These are phyloP conservation scores for Epinephelus moara DNA, from an alignment of 2,113 vertebrate genomes.

Conservation along the genomic window DNA sequence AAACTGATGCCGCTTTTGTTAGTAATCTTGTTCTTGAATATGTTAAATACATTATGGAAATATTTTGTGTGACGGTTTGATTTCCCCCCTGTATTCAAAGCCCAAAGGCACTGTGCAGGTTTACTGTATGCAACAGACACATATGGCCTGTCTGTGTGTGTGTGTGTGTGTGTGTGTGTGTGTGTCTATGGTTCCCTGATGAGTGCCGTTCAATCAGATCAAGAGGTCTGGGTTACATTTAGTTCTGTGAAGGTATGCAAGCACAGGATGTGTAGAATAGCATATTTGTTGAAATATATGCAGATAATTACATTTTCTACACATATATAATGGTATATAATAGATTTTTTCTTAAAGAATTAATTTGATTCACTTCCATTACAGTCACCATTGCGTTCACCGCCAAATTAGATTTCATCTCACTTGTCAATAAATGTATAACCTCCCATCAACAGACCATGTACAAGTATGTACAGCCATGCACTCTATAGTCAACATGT, in stretches of 20 bases:
- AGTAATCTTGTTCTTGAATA: conserved; percentile 58
- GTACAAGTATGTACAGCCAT: no score
- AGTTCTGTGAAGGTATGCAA: neutral
- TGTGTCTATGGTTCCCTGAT: neutral
- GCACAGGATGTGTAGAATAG: neutral
- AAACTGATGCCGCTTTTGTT: conserved; percentile 59
- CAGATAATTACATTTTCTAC: neutral
- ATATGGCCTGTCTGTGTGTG: conserved; percentile 2
- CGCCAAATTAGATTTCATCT: no score
- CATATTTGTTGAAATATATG: neutral
- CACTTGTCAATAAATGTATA: no score
- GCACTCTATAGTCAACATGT: no score
- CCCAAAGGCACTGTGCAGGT: conserved; percentile 14
- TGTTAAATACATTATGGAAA: conserved; percentile 50
- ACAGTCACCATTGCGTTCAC: neutral
- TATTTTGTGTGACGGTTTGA: conserved; percentile 37
- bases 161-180: neutral
- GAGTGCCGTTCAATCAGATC: neutral
- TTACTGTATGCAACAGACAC: conserved; percentile 23
- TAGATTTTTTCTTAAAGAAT: no score
- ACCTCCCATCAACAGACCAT: no score
- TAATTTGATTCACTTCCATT: neutral
- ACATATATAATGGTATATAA: neutral
- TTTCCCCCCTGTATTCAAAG: conserved; percentile 25
- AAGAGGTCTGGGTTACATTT: conserved; percentile 8